Conservation (phyloP, 2,888 invertebrate genomes). For the Cryptus viduatorius region DNA sequence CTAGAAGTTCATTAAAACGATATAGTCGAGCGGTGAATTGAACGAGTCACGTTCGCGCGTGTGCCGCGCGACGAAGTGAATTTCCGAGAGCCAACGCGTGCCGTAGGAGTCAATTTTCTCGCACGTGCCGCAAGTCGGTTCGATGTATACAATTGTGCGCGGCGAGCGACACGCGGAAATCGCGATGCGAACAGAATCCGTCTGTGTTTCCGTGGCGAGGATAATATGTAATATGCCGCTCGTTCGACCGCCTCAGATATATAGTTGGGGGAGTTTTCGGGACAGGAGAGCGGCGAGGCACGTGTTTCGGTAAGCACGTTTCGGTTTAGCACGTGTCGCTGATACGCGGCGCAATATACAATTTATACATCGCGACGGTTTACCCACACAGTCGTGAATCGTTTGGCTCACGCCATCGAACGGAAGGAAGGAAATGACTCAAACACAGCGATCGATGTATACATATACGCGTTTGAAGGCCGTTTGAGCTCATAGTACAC, state of each 20-base stretch:
- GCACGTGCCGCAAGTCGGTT: conserved; percentile 59
- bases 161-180: not conserved
- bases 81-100: conserved; percentile 41
- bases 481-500: not conserved
- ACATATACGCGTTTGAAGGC: conserved; percentile 25
- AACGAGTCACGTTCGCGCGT: conserved; percentile 59
- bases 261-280: not conserved
- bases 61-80: conserved; percentile 30
- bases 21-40: conserved; percentile 16
- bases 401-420: conserved; percentile 33
- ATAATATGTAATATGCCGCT: not conserved
- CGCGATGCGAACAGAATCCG: conserved; percentile 16
- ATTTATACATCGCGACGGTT: not conserved
- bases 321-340: conserved; percentile 51
- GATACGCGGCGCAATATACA: not conserved
- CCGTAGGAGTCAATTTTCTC: conserved; percentile 62
- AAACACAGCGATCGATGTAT: conserved; percentile 29
- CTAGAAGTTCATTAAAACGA: conserved; percentile 53
- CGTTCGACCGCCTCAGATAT: not conserved
- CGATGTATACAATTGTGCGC: conserved; percentile 14
- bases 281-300: not conserved
- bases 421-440: conserved; percentile 65
- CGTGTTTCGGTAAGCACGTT: conserved; percentile 21
- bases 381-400: conserved; percentile 7
- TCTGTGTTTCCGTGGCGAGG: not conserved